phyloP scores from a whole-genome alignment of 2,888 invertebrate genomes.

The Oscheius sp. region DNA sequence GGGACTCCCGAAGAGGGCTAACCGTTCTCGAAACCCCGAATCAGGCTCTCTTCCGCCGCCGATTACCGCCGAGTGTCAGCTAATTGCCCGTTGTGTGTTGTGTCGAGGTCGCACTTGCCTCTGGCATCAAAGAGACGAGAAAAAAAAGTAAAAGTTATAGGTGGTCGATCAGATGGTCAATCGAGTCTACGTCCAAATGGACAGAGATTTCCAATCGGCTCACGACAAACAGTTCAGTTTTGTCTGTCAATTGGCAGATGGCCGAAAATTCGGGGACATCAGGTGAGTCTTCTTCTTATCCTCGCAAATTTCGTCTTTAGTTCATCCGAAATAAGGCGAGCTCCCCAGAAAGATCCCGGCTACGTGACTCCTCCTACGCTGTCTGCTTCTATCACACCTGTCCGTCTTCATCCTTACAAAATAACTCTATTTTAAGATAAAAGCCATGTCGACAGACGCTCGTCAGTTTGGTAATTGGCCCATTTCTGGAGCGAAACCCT shows the following conservation, averaged over 20 bases:
- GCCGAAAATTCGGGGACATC: slow-evolving; percentile 33
- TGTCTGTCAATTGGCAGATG: slow-evolving; percentile 67
- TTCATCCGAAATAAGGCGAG: neutral
- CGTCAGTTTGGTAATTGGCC: slow-evolving; percentile 62
- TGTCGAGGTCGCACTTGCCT: slow-evolving; percentile 21
- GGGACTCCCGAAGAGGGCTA: too few relatives aligned
- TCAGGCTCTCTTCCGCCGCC: neutral
- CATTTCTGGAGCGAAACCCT: slow-evolving; percentile 58
- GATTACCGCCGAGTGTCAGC: slow-evolving; percentile 33
- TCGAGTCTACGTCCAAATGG: slow-evolving; percentile 72
- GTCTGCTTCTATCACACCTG: slow-evolving; percentile 24
- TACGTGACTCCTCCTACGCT: slow-evolving; percentile 25
- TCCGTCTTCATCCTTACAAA: neutral
- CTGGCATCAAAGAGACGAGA: neutral
- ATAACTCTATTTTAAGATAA: neutral
- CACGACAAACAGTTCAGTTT: slow-evolving; percentile 71
- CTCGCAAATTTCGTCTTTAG: neutral
- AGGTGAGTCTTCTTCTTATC: neutral
- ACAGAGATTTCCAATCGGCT: slow-evolving; percentile 69
- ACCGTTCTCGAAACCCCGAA: too few relatives aligned
- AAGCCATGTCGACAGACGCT: slow-evolving; percentile 42
- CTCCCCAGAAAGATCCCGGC: slow-evolving; percentile 6
- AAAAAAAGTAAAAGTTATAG: slow-evolving; percentile 44
- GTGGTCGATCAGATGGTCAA: slow-evolving; percentile 71
- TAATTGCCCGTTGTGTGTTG: slow-evolving; percentile 30